Evolutionary conservation across 2,113 vertebrate genomes (phyloP).

Genomic region (Lutjanus erythropterus): DNA sequence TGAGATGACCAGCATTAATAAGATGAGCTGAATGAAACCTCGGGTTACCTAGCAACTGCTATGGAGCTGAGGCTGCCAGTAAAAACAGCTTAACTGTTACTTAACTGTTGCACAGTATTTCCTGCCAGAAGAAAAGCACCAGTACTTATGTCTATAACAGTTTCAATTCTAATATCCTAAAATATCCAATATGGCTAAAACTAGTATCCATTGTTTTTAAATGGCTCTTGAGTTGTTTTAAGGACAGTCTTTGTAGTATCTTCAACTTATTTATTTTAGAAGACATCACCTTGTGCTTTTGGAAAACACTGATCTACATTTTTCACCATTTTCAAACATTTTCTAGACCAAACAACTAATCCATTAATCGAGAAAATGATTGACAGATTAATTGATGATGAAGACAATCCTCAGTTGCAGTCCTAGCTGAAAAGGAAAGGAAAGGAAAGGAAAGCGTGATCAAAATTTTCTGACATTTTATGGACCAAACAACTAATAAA

Average conservation of each 20-base stretch:
- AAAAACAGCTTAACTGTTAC: slow-evolving; percentile 9
- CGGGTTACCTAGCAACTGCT: slow-evolving; percentile 34
- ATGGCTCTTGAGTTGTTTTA: not conserved
- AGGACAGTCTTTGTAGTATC: not conserved
- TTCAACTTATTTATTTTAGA: too few species aligned
- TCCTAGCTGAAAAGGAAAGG: too few species aligned
- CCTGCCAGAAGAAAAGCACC: not conserved
- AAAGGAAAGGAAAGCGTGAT: too few species aligned
- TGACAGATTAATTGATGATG: too few species aligned
- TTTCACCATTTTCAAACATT: too few species aligned
- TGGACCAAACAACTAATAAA: too few species aligned
- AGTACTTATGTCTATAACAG: not conserved
- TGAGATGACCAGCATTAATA: slow-evolving; percentile 12
- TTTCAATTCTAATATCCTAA: not conserved
- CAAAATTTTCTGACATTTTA: too few species aligned
- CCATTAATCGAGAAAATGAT: too few species aligned
- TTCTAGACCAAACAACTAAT: too few species aligned
- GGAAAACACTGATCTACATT: too few species aligned
- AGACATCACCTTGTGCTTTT: too few species aligned
- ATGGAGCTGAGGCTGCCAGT: slow-evolving; percentile 1
- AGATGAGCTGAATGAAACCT: slow-evolving; percentile 36
- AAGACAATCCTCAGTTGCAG: too few species aligned
- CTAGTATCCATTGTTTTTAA: not conserved
- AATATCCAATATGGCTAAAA: not conserved
- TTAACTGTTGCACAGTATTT: slow-evolving; percentile 3